phyloP scores from a whole-genome alignment of 2,888 invertebrate species.

The Troides aeacus region DNA sequence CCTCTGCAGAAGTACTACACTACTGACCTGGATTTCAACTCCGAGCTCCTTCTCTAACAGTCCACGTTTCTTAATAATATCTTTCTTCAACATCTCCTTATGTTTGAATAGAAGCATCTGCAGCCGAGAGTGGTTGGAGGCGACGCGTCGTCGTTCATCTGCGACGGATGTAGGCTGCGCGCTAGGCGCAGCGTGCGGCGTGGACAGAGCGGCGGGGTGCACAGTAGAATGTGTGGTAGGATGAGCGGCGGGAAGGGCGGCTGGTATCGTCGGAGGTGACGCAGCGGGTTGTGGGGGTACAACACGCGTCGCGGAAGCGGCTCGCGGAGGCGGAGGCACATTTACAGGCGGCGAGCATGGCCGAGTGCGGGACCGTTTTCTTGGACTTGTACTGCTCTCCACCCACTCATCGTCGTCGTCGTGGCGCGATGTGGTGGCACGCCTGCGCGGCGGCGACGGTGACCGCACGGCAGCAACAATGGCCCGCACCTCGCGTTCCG shows the following conservation, averaged over 20 bases:
- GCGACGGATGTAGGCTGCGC: constrained; percentile 37
- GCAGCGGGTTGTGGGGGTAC: constrained; percentile 10
- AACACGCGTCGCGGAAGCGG: constrained; percentile 34
- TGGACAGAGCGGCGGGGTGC: constrained; percentile 32
- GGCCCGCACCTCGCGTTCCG: constrained; percentile 60
- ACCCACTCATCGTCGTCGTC: constrained; percentile 74
- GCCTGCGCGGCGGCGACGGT: constrained; percentile 56
- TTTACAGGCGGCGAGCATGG: constrained; percentile 30
- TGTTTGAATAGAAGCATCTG: constrained; percentile 91
- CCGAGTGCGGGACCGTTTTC: constrained; percentile 49
- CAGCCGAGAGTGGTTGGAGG: constrained; percentile 80
- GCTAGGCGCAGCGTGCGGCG: constrained; percentile 32
- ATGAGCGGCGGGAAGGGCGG: constrained; percentile 26
- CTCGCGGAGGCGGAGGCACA: constrained; percentile 40
- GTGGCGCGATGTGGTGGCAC: constrained; percentile 50
- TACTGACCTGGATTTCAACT: constrained; percentile 92
- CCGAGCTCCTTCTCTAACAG: constrained; percentile 93
- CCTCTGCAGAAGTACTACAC: not conserved
- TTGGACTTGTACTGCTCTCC: constrained; percentile 61
- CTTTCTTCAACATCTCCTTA: constrained; percentile 95
- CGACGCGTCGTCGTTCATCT: constrained; percentile 78
- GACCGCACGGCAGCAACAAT: constrained; percentile 41
- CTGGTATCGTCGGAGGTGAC: constrained; percentile 1
- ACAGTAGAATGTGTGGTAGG: constrained; percentile 36
- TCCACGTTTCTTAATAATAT: constrained; percentile 94